These are phyloP conservation scores for Drosophila nr. medialis DNA, from an alignment of 2,888 invertebrate genomes.

Conservation along the genomic window DNA sequence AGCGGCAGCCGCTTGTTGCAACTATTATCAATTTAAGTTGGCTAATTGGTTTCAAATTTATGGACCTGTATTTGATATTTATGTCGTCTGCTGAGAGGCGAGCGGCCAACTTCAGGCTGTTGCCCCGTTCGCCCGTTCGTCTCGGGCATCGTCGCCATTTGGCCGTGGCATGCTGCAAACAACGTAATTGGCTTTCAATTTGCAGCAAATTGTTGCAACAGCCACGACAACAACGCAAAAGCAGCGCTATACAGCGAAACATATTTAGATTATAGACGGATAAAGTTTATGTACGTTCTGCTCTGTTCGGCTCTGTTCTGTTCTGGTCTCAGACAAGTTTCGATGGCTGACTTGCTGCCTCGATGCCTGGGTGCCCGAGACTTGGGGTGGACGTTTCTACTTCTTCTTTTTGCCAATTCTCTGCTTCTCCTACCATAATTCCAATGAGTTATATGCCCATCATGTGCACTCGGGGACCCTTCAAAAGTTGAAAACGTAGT, in stretches of 20 bases:
- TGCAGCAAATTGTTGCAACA: slow-evolving; percentile 83
- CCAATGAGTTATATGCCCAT: slow-evolving; percentile 75
- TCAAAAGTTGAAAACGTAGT: slow-evolving; percentile 73
- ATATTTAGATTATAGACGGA: slow-evolving; percentile 80
- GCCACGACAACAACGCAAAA: slow-evolving; percentile 70
- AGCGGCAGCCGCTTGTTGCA: slow-evolving; percentile 62
- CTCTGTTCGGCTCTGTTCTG: slow-evolving; percentile 21
- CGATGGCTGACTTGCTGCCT: neutral
- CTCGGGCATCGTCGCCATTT: slow-evolving; percentile 26
- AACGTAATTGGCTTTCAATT: slow-evolving; percentile 84
- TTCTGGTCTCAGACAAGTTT: slow-evolving; percentile 37
- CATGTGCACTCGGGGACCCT: slow-evolving; percentile 64
- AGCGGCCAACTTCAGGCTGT: slow-evolving; percentile 26
- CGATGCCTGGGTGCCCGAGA: slow-evolving; percentile 7
- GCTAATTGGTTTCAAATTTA: slow-evolving; percentile 84
- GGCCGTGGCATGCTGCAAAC: slow-evolving; percentile 77
- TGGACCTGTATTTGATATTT: slow-evolving; percentile 84
- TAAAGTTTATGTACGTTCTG: slow-evolving; percentile 77
- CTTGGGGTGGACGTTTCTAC: slow-evolving; percentile 27
- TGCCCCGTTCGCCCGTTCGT: slow-evolving; percentile 41
- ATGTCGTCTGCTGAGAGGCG: slow-evolving; percentile 73
- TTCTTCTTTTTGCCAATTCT: slow-evolving; percentile 22
- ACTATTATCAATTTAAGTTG: slow-evolving; percentile 84
- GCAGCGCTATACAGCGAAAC: slow-evolving; percentile 54
- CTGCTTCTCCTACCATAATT: slow-evolving; percentile 66